Base-by-base conservation (phyloP, 2,888 invertebrate genomes). In the Ceratothoa steindachneri region DNA sequence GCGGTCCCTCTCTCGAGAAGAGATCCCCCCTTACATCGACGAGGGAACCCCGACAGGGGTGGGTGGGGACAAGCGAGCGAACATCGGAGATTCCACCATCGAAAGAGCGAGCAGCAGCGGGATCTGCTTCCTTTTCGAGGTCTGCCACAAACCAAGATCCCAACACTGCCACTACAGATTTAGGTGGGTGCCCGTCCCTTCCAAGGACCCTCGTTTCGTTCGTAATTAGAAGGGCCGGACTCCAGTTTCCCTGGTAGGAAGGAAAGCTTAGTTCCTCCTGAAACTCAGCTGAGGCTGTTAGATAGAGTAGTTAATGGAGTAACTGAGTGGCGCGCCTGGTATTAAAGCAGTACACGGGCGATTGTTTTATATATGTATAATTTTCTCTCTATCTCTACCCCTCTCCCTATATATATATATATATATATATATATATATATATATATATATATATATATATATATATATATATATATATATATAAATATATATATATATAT, bases 371-470 rank as follows among this genome's bases (percentile, higher is more conserved):
- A 67, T 30, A 67, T 67, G 19, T 30, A 67, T 30, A 67, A 30
- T 19, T 30, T 29, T 30, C 19, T 67, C 27, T 67, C n/a, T n/a
- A n/a, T n/a, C n/a, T n/a, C n/a, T n/a, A n/a, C n/a, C n/a, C n/a
- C n/a, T n/a, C n/a, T n/a, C n/a, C n/a, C n/a, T n/a, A n/a, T n/a
- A n/a, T n/a, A n/a, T n/a, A n/a, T n/a, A n/a, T n/a, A n/a, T n/a
- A 67, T 67, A 67, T 67, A 67, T 67, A 67, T 67, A 67, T 67
- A 67, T 67, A 67, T 67, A 67, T 67, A 67, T 67, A 53, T 67
- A 67, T 67, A 67, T 67, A 67, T 67, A 67, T 67, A 67, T 67
- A 67, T 67, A 67, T 67, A 67, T 67, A 67, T 67, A 67, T 67
- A 67, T 2, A 30, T 30, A 30, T 30, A 30, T 30, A 67, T 67